Evolutionary conservation across 2,888 invertebrate species (phyloP).

Genomic region (Coleophora flavipennella): DNA sequence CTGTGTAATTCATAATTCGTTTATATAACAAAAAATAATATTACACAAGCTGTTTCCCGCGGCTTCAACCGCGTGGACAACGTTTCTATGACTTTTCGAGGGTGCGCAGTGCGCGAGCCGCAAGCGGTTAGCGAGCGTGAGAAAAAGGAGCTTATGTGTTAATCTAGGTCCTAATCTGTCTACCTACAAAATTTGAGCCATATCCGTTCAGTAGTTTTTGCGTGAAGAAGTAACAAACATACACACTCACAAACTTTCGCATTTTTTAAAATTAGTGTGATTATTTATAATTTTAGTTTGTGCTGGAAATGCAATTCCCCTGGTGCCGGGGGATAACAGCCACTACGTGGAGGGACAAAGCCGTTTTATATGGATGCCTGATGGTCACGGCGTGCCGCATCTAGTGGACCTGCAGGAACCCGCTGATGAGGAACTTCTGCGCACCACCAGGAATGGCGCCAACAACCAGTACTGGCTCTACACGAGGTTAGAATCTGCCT

Average conservation of each 20-base stretch:
- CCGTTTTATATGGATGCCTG: conserved; percentile 58
- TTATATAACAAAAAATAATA: background rate
- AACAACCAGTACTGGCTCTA: conserved; percentile 48
- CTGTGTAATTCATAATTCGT: background rate
- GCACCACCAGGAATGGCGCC: conserved; percentile 34
- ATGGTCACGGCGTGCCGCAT: conserved; percentile 41
- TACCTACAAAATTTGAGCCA: no score
- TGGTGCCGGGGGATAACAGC: conserved; percentile 50
- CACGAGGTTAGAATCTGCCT: no score
- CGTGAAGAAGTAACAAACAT: no score
- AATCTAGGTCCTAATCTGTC: no score
- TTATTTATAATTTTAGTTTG: conserved; percentile 21
- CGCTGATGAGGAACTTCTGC: conserved; percentile 23
- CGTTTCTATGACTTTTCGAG: no score
- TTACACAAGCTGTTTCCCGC: no score
- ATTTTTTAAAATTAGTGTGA: conserved; percentile 25
- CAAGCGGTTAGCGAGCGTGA: no score
- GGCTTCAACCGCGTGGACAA: no score
- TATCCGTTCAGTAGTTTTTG: no score
- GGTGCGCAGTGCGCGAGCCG: no score
- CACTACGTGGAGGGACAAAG: conserved; percentile 55
- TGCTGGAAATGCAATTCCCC: conserved; percentile 29
- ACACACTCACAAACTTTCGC: no score
- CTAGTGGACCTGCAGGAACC: conserved; percentile 44
- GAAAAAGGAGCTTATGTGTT: no score